Base-by-base conservation (phyloP, 2,113 vertebrate genomes). In the Eptesicus fuscus region DNA sequence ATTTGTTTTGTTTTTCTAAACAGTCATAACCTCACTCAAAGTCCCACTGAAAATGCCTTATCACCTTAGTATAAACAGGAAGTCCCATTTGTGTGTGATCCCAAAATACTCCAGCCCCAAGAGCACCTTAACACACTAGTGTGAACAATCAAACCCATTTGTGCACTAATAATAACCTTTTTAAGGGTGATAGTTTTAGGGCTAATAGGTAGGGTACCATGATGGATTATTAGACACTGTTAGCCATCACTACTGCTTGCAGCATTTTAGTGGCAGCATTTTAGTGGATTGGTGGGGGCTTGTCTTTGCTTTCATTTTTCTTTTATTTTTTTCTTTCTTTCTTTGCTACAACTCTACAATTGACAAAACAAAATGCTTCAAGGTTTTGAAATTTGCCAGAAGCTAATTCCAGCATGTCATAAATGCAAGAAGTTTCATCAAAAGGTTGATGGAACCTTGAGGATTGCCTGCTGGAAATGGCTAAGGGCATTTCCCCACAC, bases 291-390 rank as follows among this genome's bases (percentile, higher is more conserved):
- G 86, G 53, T 93, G 96, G 83, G 37, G 49, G 37, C 51, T 94
- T 53, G 51, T 5, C 51, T 53, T 95, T 79, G 42, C 70, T 96
- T 98, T 97, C 95, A 97, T 97, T 98, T 98, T 97, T 98, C 94
- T 97, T 93, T 88, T 44, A 35, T 94, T 94, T 92, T 69, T 95
- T 92, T 91, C 11, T 90, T 97, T 96, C 97, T 96, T 97, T 97
- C 87, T 94, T 79, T 97, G 80, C 78, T 86, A 84, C 51, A 93
- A 0, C 49, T 95, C 97, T 93, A 86, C 82, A 77, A 97, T 47
- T 82, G 83, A 88, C 84, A 97, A 97, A 97, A 96, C 65, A 97
- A 96, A 98, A 98, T 86, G 53, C 95, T 98, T 96, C 95, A 61
- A 97, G 91, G 91, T 80, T 97, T 98, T 98, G 94, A 98, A 98